Evolutionary conservation across 2,113 vertebrate genomes (phyloP).

Genomic region (Steatornis caripensis): DNA sequence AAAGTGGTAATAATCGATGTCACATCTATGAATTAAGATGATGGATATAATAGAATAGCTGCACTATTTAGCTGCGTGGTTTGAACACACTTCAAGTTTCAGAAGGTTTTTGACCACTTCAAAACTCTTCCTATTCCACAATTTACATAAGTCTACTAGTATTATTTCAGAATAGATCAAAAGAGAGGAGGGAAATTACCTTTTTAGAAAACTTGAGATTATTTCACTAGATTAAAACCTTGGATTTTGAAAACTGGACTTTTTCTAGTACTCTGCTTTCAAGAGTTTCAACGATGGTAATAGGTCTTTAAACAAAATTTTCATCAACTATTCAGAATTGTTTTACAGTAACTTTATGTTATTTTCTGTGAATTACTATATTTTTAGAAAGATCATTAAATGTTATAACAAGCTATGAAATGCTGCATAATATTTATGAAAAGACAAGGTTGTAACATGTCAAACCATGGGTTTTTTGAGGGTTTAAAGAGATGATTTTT

Average conservation of each 20-base stretch:
- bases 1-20: neutral
- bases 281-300: neutral
- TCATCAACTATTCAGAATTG: neutral
- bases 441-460: neutral
- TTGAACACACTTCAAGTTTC: neutral
- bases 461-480: neutral
- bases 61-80: neutral
- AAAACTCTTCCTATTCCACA: neutral
- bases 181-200: neutral
- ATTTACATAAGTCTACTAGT: neutral
- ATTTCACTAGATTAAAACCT: neutral
- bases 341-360: neutral
- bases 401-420: neutral
- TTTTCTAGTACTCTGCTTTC: neutral
- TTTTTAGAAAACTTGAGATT: neutral
- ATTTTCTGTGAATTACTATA: neutral
- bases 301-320: neutral
- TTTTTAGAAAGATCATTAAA: neutral
- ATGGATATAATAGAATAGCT: neutral
- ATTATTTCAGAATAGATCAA: neutral
- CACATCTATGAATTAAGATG: neutral
- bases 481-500: neutral
- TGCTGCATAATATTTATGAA: neutral
- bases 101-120: neutral
- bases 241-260: neutral